Evolutionary conservation across 2,113 vertebrate species (phyloP).

Genomic region (Arothron firmamentum): DNA sequence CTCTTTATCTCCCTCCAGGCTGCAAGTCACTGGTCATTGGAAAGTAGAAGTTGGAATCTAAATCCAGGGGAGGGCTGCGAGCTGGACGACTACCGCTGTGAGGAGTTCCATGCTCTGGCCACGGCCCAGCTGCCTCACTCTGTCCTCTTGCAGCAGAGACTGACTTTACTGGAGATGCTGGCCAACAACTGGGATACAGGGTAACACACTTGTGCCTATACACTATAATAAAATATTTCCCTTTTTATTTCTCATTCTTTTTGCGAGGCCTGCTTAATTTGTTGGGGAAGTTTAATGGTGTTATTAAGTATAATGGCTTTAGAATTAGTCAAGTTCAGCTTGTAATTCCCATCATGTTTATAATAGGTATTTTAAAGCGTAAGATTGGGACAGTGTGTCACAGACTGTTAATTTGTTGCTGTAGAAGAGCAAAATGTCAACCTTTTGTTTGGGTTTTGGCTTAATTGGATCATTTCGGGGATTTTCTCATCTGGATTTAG

Average conservation of each 20-base stretch:
- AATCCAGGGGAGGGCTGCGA: conserved; percentile 46
- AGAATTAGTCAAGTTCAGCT: conserved; percentile 1
- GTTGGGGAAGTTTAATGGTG: neutral
- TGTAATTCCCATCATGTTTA: conserved; percentile 11
- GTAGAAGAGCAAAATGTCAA: neutral
- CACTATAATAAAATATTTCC: neutral
- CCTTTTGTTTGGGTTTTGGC: conserved; percentile 11
- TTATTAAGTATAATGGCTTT: conserved; percentile 18
- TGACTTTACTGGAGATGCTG: conserved; percentile 66
- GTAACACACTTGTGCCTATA: conserved; percentile 53
- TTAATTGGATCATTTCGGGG: conserved; percentile 7
- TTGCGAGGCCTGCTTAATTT: neutral
- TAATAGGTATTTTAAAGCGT: conserved; percentile 16
- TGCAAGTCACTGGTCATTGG: conserved; percentile 68
- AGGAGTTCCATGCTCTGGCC: conserved; percentile 70
- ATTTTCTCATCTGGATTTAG: conserved; percentile 2
- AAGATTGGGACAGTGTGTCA: conserved; percentile 13
- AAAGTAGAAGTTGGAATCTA: conserved; percentile 53
- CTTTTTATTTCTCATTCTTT: conserved; percentile 4
- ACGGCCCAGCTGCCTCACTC: conserved; percentile 58
- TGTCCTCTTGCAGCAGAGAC: conserved; percentile 66
- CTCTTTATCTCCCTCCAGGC: conserved; percentile 39
- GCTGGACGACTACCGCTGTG: conserved; percentile 72
- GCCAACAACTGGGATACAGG: conserved; percentile 75
- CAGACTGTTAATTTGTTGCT: neutral